Conservation (phyloP, 2,888 invertebrate species). For the Drosophila phalerata region DNA sequence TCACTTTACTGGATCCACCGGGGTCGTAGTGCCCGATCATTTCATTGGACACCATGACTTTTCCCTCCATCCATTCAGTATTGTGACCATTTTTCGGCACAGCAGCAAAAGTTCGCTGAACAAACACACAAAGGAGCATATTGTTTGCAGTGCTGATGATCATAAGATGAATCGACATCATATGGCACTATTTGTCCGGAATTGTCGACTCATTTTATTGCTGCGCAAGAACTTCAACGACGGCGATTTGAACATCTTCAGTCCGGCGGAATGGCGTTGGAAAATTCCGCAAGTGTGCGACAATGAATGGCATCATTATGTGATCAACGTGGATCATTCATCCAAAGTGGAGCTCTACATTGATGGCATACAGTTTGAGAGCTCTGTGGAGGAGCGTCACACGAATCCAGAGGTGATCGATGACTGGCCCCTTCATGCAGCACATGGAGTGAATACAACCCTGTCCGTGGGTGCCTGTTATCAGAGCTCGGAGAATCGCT, state of each 20-base stretch:
- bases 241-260: conserved; percentile 96
- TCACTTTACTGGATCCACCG: conserved; percentile 97
- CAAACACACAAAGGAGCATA: conserved; percentile 97
- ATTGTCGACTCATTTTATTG: conserved; percentile 97
- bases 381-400: conserved; percentile 86
- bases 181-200: conserved; percentile 98
- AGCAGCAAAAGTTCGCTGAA: conserved; percentile 90
- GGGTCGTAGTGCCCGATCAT: conserved; percentile 92
- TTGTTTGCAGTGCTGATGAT: conserved; percentile 98
- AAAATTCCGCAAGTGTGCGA: conserved; percentile 98
- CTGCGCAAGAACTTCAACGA: conserved; percentile 96
- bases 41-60: conserved; percentile 89
- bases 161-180: conserved; percentile 99
- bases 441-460: conserved; percentile 96
- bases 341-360: conserved; percentile 93
- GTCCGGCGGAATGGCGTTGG: conserved; percentile 99
- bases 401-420: conserved; percentile 98
- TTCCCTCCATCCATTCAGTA: conserved; percentile 93
- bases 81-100: conserved; percentile 98
- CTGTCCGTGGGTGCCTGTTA: conserved; percentile 98
- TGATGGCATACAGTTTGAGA: conserved; percentile 90
- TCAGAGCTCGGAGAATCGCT: conserved; percentile 96
- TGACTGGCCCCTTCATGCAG: conserved; percentile 99
- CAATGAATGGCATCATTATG: conserved; percentile 99
- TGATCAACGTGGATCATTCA: conserved; percentile 94